A percentile compares a stretch with the other conserved stretches of the same genome.
phyloP scores from a whole-genome alignment of 2,888 invertebrate genomes.

The Drosophila longiperda region DNA sequence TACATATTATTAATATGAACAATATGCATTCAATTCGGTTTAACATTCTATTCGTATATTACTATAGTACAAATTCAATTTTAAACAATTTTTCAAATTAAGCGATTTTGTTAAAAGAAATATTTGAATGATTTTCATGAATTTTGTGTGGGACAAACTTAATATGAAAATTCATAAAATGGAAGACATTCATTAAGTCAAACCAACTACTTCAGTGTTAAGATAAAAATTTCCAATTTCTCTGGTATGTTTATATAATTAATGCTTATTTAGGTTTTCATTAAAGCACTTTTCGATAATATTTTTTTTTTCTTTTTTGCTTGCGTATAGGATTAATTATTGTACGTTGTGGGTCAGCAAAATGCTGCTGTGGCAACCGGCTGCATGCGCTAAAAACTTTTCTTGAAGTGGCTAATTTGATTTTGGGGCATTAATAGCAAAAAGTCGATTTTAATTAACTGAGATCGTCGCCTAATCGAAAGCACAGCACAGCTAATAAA shows the following conservation, averaged over 20 bases:
- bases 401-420: constrained; percentile 66
- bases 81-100: background rate
- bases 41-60: background rate
- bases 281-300: background rate
- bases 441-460: constrained; percentile 80
- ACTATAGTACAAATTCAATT: background rate
- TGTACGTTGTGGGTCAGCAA: constrained; percentile 8
- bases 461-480: constrained; percentile 59
- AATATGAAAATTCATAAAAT: background rate
- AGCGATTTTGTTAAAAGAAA: background rate
- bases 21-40: no score
- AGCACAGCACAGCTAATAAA: constrained; percentile 72
- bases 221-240: background rate
- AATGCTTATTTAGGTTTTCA: constrained; percentile 1
- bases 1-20: no score
- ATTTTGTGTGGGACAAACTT: background rate
- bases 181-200: background rate
- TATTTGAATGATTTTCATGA: no score
- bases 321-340: constrained; percentile 19
- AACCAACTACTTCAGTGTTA: background rate
- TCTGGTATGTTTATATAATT: background rate
- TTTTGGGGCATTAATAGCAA: constrained; percentile 77
- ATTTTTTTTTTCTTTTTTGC: background rate
- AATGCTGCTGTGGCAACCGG: constrained; percentile 47
- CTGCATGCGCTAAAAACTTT: constrained; percentile 55